Conservation (phyloP, 2,888 invertebrate species). For the Ennomos fuscantarius region DNA sequence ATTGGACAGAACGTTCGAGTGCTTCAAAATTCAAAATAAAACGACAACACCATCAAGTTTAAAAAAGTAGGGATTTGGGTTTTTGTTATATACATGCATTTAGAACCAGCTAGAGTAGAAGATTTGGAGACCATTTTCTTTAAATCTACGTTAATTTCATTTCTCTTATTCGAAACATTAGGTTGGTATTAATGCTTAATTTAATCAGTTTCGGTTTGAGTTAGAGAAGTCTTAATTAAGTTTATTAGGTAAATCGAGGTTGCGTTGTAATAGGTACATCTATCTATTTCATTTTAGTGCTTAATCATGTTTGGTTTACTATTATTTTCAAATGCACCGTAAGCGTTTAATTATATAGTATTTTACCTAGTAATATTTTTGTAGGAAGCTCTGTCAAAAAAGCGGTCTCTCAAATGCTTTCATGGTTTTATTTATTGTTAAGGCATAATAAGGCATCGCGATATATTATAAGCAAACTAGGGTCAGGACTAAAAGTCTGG, state of each 20-base stretch:
- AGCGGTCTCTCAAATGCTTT: conserved; percentile 24
- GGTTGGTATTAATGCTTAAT: too few relatives aligned
- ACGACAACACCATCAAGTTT: conserved; percentile 11
- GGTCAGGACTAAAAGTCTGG: conserved; percentile 48
- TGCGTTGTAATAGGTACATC: too few relatives aligned
- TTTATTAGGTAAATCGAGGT: too few relatives aligned
- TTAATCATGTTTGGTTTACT: too few relatives aligned
- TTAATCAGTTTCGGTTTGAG: too few relatives aligned
- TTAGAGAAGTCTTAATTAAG: too few relatives aligned
- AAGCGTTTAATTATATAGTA: conserved; percentile 1
- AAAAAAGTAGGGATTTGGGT: background rate
- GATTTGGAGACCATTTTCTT: background rate
- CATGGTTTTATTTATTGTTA: conserved; percentile 4
- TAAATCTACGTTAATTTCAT: background rate
- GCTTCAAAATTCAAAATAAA: conserved; percentile 12
- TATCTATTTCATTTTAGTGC: too few relatives aligned
- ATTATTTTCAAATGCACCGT: too few relatives aligned
- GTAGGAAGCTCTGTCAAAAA: conserved; percentile 13
- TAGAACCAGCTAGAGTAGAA: background rate
- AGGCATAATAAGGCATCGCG: conserved; percentile 1
- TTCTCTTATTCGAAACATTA: too few relatives aligned
- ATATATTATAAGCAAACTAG: conserved; percentile 49
- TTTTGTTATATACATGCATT: conserved; percentile 5
- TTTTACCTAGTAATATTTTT: background rate
- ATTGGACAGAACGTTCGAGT: conserved; percentile 7